Conservation (phyloP, 2,113 vertebrate species). For the Herpetotheres cachinnans region DNA sequence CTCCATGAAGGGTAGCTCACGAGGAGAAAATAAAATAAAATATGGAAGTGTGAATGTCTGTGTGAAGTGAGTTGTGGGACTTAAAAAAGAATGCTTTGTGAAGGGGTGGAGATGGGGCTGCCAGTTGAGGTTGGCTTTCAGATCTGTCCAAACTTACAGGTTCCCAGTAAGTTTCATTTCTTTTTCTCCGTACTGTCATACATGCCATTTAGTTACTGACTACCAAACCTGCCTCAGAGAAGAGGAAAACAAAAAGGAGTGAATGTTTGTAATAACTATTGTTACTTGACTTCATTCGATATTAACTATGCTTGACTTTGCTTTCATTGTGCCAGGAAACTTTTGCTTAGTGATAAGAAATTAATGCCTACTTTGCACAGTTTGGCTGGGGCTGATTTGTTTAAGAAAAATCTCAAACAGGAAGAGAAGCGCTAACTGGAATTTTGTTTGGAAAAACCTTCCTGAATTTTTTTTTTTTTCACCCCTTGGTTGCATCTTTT, state of each 20-base stretch:
- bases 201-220: not conserved
- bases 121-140: not conserved
- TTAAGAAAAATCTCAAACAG: not conserved
- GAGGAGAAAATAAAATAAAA: too few relatives aligned
- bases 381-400: not conserved
- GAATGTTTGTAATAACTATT: not conserved
- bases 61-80: not conserved
- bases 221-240: not conserved
- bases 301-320: not conserved
- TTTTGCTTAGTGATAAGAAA: not conserved
- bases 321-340: not conserved
- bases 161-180: not conserved
- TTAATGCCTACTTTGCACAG: not conserved
- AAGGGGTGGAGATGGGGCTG: not conserved
- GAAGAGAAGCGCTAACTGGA: not conserved
- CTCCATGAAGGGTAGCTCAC: fast-evolving
- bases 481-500: not conserved
- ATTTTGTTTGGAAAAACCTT: not conserved
- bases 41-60: not conserved
- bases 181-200: not conserved
- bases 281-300: not conserved
- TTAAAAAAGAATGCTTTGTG: not conserved
- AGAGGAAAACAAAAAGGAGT: not conserved
- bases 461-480: not conserved
- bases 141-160: not conserved